Evolutionary conservation across 2,888 invertebrate species (phyloP), one percentile per base, ranked within the genome.

Genomic region (Lepetodrilus schrolli): DNA sequence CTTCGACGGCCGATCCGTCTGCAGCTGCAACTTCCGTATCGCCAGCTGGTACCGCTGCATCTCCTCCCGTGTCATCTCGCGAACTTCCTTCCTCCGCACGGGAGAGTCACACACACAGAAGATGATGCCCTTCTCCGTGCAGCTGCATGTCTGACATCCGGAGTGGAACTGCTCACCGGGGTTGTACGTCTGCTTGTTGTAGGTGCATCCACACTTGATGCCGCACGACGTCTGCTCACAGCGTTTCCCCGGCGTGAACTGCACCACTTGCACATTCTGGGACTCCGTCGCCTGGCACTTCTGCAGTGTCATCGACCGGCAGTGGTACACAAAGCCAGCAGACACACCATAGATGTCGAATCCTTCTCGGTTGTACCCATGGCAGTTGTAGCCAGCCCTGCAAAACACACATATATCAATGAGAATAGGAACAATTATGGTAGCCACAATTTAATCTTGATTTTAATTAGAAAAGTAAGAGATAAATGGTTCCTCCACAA

Each of bases 341-440:
- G 82, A 78, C 5, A 84, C 82, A 3, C 84, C 85, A 72, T 78
- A 84, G 7, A 82, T 77, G 78, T 90, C 86, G 65, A 86, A 79
- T 17, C 88, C 87, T 17, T 82, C 79, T 73, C 84, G 76, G 73
- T 83, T 84, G 73, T 82, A 81, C n/a, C 89, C 90, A 48, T 84
- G 76, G 74, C 89, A 89, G 47, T 84, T 85, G 72, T 82, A 85
- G 0, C 89, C 88, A 72, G 86, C 87, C 74, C 89, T 87, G 77
- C 36, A 80, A 75, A 20, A 70, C 23, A 58, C n/a, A n/a, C n/a
- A n/a, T n/a, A n/a, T n/a, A n/a, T n/a, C n/a, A n/a, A n/a, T n/a
- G n/a, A n/a, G n/a, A n/a, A n/a, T n/a, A n/a, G n/a, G n/a, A n/a
- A n/a, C n/a, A n/a, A n/a, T n/a, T n/a, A n/a, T n/a, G n/a, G n/a